These are phyloP conservation scores for Zosterops lateralis DNA, from an alignment of 2,113 vertebrate genomes.

Conservation along the genomic window DNA sequence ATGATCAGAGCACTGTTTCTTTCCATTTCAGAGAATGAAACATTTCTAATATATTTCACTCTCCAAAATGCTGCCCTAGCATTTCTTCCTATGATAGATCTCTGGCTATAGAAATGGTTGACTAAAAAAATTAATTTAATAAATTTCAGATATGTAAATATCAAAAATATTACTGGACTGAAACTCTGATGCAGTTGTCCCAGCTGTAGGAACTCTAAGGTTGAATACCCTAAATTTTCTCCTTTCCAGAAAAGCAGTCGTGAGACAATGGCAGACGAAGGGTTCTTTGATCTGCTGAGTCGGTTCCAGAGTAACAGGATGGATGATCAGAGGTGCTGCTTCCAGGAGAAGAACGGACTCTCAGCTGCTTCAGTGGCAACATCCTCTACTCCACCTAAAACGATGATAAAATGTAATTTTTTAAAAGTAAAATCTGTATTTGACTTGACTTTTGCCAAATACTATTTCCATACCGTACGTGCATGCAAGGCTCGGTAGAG, in stretches of 20 bases:
- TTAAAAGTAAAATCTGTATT: rapidly evolving
- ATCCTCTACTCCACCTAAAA: constrained; percentile 72
- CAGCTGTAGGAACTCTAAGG: background rate
- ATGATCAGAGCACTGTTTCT: background rate
- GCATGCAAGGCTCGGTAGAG: rapidly evolving
- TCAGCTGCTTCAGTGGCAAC: constrained; percentile 53
- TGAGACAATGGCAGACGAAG: constrained; percentile 86
- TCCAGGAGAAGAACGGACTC: constrained; percentile 75
- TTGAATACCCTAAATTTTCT: background rate
- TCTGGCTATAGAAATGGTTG: background rate
- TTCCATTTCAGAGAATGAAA: background rate
- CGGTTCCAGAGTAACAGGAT: constrained; percentile 96
- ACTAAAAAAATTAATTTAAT: background rate
- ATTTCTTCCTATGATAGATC: background rate
- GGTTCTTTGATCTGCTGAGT: constrained; percentile 94
- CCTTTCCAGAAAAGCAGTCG: constrained; percentile 77
- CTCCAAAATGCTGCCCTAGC: background rate
- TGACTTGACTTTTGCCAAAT: background rate
- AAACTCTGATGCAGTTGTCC: background rate
- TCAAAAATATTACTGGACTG: background rate
- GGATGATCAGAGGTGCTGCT: constrained; percentile 92
- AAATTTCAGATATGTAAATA: background rate
- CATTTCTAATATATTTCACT: background rate
- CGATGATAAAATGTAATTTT: constrained; percentile 81
- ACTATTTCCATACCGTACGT: background rate